phyloP scores from a whole-genome alignment of 2,888 invertebrate genomes.

The Drosophila diplacantha region DNA sequence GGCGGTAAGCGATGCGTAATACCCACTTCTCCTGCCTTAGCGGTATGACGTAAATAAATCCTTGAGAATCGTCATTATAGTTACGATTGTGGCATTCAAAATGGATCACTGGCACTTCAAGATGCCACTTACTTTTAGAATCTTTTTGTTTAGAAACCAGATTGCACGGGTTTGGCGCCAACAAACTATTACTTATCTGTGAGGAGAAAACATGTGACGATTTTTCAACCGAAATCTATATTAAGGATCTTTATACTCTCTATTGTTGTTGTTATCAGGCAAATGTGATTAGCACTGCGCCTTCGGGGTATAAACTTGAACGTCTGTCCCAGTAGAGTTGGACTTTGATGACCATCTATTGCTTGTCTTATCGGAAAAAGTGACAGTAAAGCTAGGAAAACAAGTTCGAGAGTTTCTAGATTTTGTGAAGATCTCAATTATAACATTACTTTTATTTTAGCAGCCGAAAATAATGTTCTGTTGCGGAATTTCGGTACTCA shows the following conservation, averaged over 20 bases:
- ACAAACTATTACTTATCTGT: conserved; percentile 11
- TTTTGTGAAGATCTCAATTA: background rate
- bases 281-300: conserved; percentile 20
- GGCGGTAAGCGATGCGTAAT: conserved; percentile 10
- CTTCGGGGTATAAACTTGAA: conserved; percentile 30
- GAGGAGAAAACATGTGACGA: background rate
- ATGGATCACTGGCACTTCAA: conserved; percentile 15
- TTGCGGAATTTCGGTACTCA: background rate
- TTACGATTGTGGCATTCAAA: conserved; percentile 7
- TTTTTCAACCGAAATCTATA: conserved; percentile 24
- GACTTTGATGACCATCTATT: conserved; percentile 27
- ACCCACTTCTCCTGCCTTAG: background rate
- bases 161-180: conserved; percentile 4
- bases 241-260: conserved; percentile 23
- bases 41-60: conserved; percentile 1
- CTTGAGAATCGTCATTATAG: conserved; percentile 11
- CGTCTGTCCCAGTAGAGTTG: conserved; percentile 19
- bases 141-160: background rate
- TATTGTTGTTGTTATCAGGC: conserved; percentile 17
- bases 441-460: background rate
- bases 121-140: conserved; percentile 6
- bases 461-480: background rate
- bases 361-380: conserved; percentile 13
- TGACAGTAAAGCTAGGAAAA: conserved; percentile 1
- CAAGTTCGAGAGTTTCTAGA: background rate